phyloP scores from a whole-genome alignment of 2,888 invertebrate genomes.

The Diaphora mendica region DNA sequence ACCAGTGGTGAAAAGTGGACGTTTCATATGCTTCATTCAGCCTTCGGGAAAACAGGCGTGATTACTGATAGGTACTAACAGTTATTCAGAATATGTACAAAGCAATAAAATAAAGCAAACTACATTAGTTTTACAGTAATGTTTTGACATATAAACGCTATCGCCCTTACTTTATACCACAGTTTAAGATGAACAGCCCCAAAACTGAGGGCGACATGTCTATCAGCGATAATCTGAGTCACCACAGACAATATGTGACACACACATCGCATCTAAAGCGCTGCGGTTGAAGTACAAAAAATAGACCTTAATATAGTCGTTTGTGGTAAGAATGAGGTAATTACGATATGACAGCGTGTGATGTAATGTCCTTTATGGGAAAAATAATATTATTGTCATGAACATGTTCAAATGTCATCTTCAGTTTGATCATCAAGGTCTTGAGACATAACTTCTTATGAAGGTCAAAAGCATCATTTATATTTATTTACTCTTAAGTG shows the following conservation, averaged over 20 bases:
- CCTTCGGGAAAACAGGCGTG: too few relatives aligned
- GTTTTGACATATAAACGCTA: slow-evolving; percentile 1
- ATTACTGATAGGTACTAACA: too few relatives aligned
- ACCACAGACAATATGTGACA: slow-evolving; percentile 65
- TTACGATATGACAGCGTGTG: not conserved
- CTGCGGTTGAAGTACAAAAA: slow-evolving; percentile 22
- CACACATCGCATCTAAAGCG: slow-evolving; percentile 31
- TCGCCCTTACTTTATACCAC: slow-evolving; percentile 42
- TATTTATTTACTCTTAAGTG: not conserved
- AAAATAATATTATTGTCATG: not conserved
- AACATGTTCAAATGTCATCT: not conserved
- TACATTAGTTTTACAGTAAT: not conserved
- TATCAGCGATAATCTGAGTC: slow-evolving; percentile 65
- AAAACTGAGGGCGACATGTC: slow-evolving; percentile 60
- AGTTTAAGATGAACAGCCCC: slow-evolving; percentile 54
- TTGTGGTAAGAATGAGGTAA: slow-evolving; percentile 9
- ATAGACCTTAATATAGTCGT: not conserved
- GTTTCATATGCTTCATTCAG: too few relatives aligned
- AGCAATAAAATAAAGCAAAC: not conserved
- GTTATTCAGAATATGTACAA: not conserved
- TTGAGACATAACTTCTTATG: not conserved
- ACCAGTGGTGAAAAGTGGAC: too few relatives aligned
- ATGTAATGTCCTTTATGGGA: not conserved
- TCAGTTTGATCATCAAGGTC: not conserved
- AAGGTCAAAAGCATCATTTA: not conserved